Evolutionary conservation across 2,888 invertebrate genomes (phyloP).

Genomic region (Odontocolon sp.): DNA sequence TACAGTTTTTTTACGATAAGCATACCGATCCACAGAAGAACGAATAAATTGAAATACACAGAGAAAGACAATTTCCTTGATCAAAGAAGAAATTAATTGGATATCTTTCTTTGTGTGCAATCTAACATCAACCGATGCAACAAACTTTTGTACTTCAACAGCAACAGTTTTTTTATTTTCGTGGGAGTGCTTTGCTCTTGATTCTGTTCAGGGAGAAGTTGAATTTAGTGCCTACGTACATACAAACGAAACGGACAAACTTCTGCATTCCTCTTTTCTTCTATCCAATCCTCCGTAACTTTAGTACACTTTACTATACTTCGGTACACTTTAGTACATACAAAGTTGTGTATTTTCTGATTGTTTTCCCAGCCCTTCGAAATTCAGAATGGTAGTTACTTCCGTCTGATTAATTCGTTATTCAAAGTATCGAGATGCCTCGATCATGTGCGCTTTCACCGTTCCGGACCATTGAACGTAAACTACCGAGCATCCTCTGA

Average conservation of each 20-base stretch:
- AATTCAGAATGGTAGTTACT: constrained; percentile 34
- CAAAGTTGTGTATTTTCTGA: not conserved
- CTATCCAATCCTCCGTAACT: too few species aligned
- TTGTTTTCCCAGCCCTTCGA: not conserved
- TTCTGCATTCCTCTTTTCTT: too few species aligned
- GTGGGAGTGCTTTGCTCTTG: not conserved
- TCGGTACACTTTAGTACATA: too few species aligned
- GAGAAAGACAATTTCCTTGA: not conserved
- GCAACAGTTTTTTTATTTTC: not conserved
- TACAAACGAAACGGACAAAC: too few species aligned
- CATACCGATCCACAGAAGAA: too few species aligned
- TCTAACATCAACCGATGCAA: not conserved
- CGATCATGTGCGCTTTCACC: constrained; percentile 33
- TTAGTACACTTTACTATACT: too few species aligned
- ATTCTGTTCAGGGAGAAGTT: not conserved
- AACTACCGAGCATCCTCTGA: constrained; percentile 41
- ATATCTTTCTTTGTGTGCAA: not conserved
- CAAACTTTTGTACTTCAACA: not conserved
- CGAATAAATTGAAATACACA: not conserved
- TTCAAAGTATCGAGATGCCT: constrained; percentile 47
- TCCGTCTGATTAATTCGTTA: constrained; percentile 50
- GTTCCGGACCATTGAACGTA: constrained; percentile 48
- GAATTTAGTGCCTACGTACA: too few species aligned
- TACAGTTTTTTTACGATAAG: too few species aligned
- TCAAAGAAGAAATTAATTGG: constrained; percentile 11